Conservation (phyloP, 2,797 vertebrate species). For the Huso huso region DNA sequence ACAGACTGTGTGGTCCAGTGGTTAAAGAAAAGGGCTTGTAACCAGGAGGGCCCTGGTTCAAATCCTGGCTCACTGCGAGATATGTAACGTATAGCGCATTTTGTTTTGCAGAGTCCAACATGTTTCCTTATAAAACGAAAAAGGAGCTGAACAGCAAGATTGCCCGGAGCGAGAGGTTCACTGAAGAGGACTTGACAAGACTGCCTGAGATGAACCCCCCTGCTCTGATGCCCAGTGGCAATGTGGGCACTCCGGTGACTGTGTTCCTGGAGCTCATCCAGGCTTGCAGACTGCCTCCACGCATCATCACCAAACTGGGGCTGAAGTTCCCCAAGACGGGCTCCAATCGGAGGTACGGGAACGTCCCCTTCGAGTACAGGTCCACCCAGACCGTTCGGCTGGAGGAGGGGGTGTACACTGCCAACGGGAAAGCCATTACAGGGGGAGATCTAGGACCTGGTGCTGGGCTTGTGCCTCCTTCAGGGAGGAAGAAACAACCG, state of each 20-base stretch:
- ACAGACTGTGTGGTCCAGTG: no score
- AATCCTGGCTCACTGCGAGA: no score
- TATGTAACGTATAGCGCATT: no score
- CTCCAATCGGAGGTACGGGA: slow-evolving; percentile 78
- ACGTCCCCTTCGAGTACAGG: slow-evolving; percentile 76
- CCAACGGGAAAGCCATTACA: slow-evolving; percentile 61
- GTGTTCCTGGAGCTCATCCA: slow-evolving; percentile 87
- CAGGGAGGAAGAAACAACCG: neutral
- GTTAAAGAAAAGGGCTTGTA: no score
- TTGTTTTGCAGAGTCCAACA: no score
- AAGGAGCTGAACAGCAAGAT: no score
- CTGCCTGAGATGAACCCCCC: slow-evolving; percentile 86
- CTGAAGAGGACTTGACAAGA: slow-evolving; percentile 57
- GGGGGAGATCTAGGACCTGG: slow-evolving; percentile 36
- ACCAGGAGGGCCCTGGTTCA: no score
- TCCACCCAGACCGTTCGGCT: slow-evolving; percentile 43
- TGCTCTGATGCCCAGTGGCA: slow-evolving; percentile 78
- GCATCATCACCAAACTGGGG: slow-evolving; percentile 77
- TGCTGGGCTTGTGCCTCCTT: slow-evolving; percentile 10
- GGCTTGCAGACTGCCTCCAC: slow-evolving; percentile 79
- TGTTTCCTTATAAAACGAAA: no score
- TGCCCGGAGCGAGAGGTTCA: slow-evolving; percentile 41
- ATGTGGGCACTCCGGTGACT: slow-evolving; percentile 79
- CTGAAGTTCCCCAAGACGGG: slow-evolving; percentile 77
- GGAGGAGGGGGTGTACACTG: slow-evolving; percentile 75